These are phyloP conservation scores for Bombus haemorrhoidalis DNA, from an alignment of 1,140 invertebrate genomes.

Conservation along the genomic window DNA sequence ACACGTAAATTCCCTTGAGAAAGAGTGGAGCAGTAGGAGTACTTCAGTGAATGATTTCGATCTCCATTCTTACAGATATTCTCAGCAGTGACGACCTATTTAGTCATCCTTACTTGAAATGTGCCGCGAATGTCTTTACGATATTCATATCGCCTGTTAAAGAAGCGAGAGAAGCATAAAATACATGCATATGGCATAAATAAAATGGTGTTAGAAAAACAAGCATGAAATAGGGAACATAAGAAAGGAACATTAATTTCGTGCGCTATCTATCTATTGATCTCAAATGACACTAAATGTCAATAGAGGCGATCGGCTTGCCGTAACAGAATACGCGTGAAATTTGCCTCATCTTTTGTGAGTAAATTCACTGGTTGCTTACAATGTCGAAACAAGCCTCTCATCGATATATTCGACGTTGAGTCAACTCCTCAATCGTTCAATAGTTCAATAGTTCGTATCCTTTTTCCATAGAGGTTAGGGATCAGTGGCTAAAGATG, in stretches of 20 bases:
- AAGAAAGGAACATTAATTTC: too few relatives aligned
- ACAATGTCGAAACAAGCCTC: neutral
- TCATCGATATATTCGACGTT: too few relatives aligned
- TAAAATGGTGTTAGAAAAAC: neutral
- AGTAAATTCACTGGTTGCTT: neutral
- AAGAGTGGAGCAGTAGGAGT: neutral
- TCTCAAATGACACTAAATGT: constrained; percentile 9
- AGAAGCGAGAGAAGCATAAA: neutral
- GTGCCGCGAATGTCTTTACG: too few relatives aligned
- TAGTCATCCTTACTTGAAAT: constrained; percentile 66
- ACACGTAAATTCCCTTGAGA: too few relatives aligned
- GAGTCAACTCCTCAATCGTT: neutral
- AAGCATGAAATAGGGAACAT: neutral
- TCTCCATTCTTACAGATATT: constrained; percentile 60
- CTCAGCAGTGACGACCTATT: constrained; percentile 64
- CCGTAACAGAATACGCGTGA: constrained; percentile 48
- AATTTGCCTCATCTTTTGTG: constrained; percentile 23
- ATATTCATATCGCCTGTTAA: neutral
- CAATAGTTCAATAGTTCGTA: neutral
- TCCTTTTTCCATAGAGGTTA: neutral
- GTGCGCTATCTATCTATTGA: constrained; percentile 27
- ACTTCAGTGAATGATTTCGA: constrained; percentile 3
- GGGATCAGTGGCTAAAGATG: neutral
- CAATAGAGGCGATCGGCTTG: neutral
- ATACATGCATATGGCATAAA: neutral